Conservation (phyloP, 2,113 vertebrate species). For the Spea bombifrons region DNA sequence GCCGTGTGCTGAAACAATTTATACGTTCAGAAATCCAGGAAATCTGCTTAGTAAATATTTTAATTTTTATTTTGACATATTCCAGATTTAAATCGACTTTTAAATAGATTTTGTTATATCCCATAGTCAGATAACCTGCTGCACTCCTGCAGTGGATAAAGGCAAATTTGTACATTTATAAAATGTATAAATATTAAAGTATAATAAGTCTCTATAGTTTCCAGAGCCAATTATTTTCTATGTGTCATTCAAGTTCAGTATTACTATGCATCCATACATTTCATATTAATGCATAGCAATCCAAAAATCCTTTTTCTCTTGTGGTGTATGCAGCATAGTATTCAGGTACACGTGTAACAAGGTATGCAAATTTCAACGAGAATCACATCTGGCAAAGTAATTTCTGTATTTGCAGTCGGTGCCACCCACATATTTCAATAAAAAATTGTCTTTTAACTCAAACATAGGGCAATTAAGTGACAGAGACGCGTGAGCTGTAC, state of each 20-base stretch:
- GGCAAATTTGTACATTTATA: too few species aligned
- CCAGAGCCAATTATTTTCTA: not conserved
- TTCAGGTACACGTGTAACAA: constrained; percentile 39
- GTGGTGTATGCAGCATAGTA: not conserved
- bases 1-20: not conserved
- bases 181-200: too few species aligned
- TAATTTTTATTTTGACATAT: not conserved
- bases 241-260: too few species aligned
- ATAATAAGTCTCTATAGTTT: too few species aligned
- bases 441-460: constrained; percentile 52
- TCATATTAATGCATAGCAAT: not conserved
- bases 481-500: not conserved
- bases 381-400: constrained; percentile 33
- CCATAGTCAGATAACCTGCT: not conserved
- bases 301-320: too few species aligned
- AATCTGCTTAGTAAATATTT: not conserved
- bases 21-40: not conserved
- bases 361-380: constrained; percentile 41
- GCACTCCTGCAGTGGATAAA: not conserved
- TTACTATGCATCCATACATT: not conserved
- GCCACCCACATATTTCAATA: constrained; percentile 48
- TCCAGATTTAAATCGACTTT: not conserved
- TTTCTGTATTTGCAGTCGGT: constrained; percentile 45
- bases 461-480: constrained; percentile 36
- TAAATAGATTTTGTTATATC: not conserved